These are phyloP conservation scores for Yponomeuta evonymella DNA, from an alignment of 2,888 invertebrate genomes.

Conservation along the genomic window DNA sequence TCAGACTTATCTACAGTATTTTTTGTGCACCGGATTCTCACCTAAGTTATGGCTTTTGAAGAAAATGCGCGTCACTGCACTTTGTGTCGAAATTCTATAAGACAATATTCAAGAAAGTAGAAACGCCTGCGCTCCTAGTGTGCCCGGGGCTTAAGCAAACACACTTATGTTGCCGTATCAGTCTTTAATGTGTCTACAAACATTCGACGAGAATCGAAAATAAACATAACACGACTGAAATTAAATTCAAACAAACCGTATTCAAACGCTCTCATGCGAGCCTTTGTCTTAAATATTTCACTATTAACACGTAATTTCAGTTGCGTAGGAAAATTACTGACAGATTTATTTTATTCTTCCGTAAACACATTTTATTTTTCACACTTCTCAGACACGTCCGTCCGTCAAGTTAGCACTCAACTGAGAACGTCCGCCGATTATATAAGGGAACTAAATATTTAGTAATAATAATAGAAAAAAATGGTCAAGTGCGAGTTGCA, in stretches of 20 bases:
- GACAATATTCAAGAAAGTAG: too few relatives aligned
- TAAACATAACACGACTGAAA: conserved; percentile 42
- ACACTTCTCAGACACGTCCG: background rate
- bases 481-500: background rate
- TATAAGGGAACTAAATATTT: conserved; percentile 29
- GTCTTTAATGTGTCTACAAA: conserved; percentile 53
- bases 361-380: conserved; percentile 28
- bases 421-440: conserved; percentile 34
- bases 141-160: conserved; percentile 46
- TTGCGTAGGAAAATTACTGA: background rate
- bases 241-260: conserved; percentile 39
- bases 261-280: conserved; percentile 18
- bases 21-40: too few relatives aligned
- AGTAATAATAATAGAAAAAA: conserved; percentile 24
- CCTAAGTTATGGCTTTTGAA: too few relatives aligned
- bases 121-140: conserved; percentile 13
- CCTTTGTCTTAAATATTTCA: conserved; percentile 22
- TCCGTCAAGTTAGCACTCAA: background rate
- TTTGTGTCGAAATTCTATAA: too few relatives aligned
- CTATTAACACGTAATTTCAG: conserved; percentile 27
- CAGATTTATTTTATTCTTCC: conserved; percentile 20
- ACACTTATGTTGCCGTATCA: conserved; percentile 63
- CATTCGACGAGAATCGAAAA: conserved; percentile 49
- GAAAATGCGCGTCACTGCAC: too few relatives aligned
- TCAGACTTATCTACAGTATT: too few relatives aligned